These are phyloP conservation scores for Gorsachius magnificus DNA, from an alignment of 2,797 vertebrate species.

Conservation along the genomic window DNA sequence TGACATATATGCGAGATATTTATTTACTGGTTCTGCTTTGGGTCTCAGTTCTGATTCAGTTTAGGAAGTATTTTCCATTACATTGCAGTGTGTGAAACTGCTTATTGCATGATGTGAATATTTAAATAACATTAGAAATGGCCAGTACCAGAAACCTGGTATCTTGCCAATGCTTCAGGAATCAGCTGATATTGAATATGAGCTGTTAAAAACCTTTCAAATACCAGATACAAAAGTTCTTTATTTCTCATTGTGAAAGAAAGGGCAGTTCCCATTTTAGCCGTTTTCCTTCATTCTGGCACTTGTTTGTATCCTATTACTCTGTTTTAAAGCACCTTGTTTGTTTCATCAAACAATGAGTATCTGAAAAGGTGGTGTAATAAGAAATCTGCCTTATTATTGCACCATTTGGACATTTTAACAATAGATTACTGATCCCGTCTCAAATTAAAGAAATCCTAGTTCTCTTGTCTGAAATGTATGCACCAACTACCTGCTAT, in stretches of 20 bases:
- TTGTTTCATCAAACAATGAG: slow-evolving; percentile 67
- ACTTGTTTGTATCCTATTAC: slow-evolving; percentile 64
- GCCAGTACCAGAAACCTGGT: slow-evolving; percentile 60
- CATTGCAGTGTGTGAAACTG: slow-evolving; percentile 68
- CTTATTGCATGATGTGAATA: slow-evolving; percentile 67
- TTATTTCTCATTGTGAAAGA: slow-evolving; percentile 53
- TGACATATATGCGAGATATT: slow-evolving; percentile 76
- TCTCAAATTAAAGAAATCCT: slow-evolving; percentile 49
- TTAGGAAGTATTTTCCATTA: slow-evolving; percentile 68
- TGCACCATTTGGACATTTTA: slow-evolving; percentile 66
- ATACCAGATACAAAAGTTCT: slow-evolving; percentile 52
- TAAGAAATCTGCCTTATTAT: slow-evolving; percentile 67
- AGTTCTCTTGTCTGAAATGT: slow-evolving; percentile 41
- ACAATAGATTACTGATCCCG: slow-evolving; percentile 11
- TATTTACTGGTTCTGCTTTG: slow-evolving; percentile 76
- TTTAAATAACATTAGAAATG: slow-evolving; percentile 68
- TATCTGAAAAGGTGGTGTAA: slow-evolving; percentile 62
- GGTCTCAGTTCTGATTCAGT: slow-evolving; percentile 64
- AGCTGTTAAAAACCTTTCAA: slow-evolving; percentile 60
- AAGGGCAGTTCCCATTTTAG: slow-evolving; percentile 43
- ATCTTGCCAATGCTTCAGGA: slow-evolving; percentile 63
- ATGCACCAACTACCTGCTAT: slow-evolving; percentile 36
- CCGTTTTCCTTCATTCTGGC: slow-evolving; percentile 50
- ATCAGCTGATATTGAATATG: slow-evolving; percentile 61
- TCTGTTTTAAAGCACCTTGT: slow-evolving; percentile 71